Base-by-base conservation (phyloP, 2,113 vertebrate species). In the Coptodon rendalli region DNA sequence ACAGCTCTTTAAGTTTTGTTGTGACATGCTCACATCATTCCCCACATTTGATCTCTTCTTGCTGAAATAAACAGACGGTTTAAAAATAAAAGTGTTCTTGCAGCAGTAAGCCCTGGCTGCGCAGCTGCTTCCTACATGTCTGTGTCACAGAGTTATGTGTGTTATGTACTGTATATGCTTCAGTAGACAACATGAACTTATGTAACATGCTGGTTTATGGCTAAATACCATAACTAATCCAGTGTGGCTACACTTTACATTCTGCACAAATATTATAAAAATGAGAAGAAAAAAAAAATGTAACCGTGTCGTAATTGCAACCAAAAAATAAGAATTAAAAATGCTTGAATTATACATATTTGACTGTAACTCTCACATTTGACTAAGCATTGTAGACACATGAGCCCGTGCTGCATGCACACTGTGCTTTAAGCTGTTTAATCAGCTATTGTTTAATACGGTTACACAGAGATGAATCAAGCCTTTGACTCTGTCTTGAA, bases 31-130 rank as follows among this genome's bases (percentile, higher is more conserved):
- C 34, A 68, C 12, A 36, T 87, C 2, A n/a, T 19, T 84, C 22
- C 14, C 3, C 17, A 52, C 34, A 19, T 57, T 38, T 63, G 27
- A 40, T 53, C 9, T 80, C 43, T 8, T 66, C 80, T 85, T 13
- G 66, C 54, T 80, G 29, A 87, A 80, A 61, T 73, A 90, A 85
- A 86, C 83, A 63, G 53, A 8, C 43, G 5, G 88, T 87, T 93
- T 91, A 94, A 93, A 94, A 95, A 95, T 95, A 92, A 80, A 92
- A 87, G 31, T 86, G 76, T 79, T 80, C 91, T 83, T 90, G 45
- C 81, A 86, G 59, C 52, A 80, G 87, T 90, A 82, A 91, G 86
- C 73, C 53, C 82, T 8, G 85, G 29, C 71, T 56, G 48, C 59
- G 85, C 93, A 93, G 89, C 91, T 93, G 93, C 79, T 84, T 45